Percentiles rank a stretch among this genome's conserved stretches.
phyloP scores from a whole-genome alignment of 2,113 vertebrate species.

The Eudyptes chrysolophus region DNA sequence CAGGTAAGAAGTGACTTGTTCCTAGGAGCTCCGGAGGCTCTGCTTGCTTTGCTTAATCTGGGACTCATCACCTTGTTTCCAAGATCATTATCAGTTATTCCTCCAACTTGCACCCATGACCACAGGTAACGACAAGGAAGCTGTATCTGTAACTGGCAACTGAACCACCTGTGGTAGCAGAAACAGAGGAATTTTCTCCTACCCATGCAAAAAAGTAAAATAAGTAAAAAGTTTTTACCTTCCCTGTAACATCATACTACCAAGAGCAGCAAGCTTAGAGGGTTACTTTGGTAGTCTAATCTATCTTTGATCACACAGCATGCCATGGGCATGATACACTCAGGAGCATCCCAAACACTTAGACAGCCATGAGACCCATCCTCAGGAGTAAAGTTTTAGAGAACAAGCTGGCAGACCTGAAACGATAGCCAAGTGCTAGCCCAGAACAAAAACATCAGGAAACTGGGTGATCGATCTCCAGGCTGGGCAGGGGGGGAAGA shows the following conservation, averaged over 20 bases:
- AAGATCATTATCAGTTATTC: neutral
- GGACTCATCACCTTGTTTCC: neutral
- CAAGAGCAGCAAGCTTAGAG: neutral
- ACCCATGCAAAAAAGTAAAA: fast-evolving
- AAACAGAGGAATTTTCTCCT: neutral
- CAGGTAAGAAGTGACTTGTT: neutral
- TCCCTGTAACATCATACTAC: neutral
- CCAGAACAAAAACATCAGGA: neutral
- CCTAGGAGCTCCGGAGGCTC: neutral
- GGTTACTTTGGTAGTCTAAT: neutral
- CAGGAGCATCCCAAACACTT: neutral
- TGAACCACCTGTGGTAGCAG: neutral
- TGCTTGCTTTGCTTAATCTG: neutral
- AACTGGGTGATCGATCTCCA: neutral
- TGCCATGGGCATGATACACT: neutral
- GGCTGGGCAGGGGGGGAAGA: too few species aligned
- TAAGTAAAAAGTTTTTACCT: neutral
- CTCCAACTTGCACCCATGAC: neutral
- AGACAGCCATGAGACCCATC: neutral
- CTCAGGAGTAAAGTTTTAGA: neutral
- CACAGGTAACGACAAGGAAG: neutral
- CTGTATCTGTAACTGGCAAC: neutral
- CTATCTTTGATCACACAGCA: neutral
- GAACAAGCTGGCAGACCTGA: neutral
- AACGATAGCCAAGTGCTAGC: neutral